Percentiles rank a stretch among this genome's conserved stretches.
phyloP scores from a whole-genome alignment of 2,797 vertebrate genomes.

The Jordanella pulchra region DNA sequence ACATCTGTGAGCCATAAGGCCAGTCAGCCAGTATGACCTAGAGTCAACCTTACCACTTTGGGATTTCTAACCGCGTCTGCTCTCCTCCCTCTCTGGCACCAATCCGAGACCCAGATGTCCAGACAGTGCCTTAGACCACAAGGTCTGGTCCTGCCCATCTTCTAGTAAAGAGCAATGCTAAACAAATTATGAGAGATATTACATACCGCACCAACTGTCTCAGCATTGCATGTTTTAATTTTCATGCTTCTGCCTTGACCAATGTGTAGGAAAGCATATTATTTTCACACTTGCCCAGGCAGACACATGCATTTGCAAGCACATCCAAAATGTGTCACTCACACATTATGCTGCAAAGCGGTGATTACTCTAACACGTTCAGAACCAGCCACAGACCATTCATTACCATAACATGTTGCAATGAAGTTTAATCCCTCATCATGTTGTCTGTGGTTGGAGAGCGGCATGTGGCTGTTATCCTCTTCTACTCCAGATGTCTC shows the following conservation, averaged over 20 bases:
- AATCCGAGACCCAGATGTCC: constrained; percentile 50
- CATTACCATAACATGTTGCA: constrained; percentile 76
- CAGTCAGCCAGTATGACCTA: constrained; percentile 61
- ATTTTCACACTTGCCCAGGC: constrained; percentile 25
- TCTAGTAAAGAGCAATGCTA: constrained; percentile 36
- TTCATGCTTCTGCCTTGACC: constrained; percentile 51
- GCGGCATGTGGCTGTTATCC: constrained; percentile 66
- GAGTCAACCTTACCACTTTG: constrained; percentile 64
- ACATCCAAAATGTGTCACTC: constrained; percentile 61
- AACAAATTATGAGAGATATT: constrained; percentile 46
- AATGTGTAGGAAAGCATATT: constrained; percentile 24
- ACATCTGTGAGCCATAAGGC: constrained; percentile 76
- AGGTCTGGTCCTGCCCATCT: constrained; percentile 47
- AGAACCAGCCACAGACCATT: constrained; percentile 68
- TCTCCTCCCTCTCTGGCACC: constrained; percentile 52
- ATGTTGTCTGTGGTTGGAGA: constrained; percentile 73
- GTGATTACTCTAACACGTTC: constrained; percentile 72
- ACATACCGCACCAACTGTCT: constrained; percentile 37
- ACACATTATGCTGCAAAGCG: constrained; percentile 45
- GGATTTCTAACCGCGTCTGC: constrained; percentile 44
- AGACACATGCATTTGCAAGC: constrained; percentile 41
- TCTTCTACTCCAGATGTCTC: constrained; percentile 67
- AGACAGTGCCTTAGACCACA: constrained; percentile 63
- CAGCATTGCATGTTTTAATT: constrained; percentile 68
- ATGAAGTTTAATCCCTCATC: constrained; percentile 75